phyloP scores from a whole-genome alignment of 1,140 invertebrate species.

The Ladona fulva region DNA sequence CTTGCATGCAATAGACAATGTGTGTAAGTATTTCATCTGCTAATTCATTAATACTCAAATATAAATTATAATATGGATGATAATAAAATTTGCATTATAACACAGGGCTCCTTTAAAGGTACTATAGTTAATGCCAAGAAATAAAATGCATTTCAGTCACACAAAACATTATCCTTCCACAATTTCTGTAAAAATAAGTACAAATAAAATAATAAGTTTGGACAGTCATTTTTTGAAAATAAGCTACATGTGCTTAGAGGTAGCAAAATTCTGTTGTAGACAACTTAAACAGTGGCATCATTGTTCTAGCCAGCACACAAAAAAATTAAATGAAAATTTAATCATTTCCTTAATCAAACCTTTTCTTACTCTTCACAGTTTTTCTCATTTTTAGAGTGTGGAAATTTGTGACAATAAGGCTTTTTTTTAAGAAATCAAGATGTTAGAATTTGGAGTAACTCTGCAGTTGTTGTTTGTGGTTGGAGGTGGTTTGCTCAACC shows the following conservation, averaged over 20 bases:
- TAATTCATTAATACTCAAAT: too few species aligned
- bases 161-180: not conserved
- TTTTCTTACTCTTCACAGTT: not conserved
- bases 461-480: not conserved
- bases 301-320: not conserved
- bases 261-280: not conserved
- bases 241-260: not conserved
- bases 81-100: too few species aligned
- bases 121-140: not conserved
- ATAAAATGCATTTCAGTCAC: not conserved
- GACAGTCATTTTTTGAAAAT: not conserved
- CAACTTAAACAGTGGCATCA: not conserved
- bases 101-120: not conserved
- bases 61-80: too few species aligned
- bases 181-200: not conserved
- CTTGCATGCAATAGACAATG: too few species aligned
- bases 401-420: slow-evolving; percentile 6
- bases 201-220: not conserved
- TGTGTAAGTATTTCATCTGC: too few species aligned
- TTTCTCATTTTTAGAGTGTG: not conserved
- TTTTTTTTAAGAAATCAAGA: not conserved
- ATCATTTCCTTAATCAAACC: not conserved
- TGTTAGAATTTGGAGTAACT: not conserved
- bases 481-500: slow-evolving; percentile 2
- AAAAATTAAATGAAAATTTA: not conserved